Percentiles rank a stretch among this genome's conserved stretches.
phyloP scores from a whole-genome alignment of 2,113 vertebrate species.

The Ranitomeya variabilis region DNA sequence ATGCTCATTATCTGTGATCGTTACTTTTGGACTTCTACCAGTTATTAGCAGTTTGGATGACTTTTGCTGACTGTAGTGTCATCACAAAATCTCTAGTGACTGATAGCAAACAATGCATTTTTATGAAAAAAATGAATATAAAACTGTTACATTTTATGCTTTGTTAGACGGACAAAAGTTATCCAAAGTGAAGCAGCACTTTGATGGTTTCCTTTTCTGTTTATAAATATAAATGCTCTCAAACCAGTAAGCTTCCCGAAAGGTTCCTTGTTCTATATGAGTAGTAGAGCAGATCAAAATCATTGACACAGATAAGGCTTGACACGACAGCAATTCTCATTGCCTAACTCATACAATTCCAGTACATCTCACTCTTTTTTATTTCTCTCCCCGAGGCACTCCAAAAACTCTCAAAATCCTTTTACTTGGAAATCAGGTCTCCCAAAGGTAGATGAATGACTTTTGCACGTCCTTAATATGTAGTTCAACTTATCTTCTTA shows the following conservation, averaged over 20 bases:
- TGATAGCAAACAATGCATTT: background rate
- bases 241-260: background rate
- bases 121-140: background rate
- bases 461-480: conserved; percentile 48
- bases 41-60: background rate
- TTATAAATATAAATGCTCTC: background rate
- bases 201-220: background rate
- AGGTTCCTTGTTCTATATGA: conserved; percentile 25
- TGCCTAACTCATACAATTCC: conserved; percentile 21
- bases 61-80: background rate
- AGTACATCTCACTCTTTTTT: conserved; percentile 27
- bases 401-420: conserved; percentile 39
- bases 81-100: background rate
- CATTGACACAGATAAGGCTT: conserved; percentile 41
- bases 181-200: background rate
- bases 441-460: conserved; percentile 47
- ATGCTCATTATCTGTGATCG: too few species aligned
- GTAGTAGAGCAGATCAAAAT: conserved; percentile 44
- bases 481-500: conserved; percentile 35
- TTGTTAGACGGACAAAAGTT: background rate
- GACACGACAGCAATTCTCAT: conserved; percentile 29
- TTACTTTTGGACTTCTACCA: background rate
- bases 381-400: conserved; percentile 20
- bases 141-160: background rate
- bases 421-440: conserved; percentile 32